Percentiles rank a stretch among this genome's conserved stretches.
Conservation (phyloP, 30 jellyfish, hydroid and myxozoan species). For the Sanderia malayensis region DNA sequence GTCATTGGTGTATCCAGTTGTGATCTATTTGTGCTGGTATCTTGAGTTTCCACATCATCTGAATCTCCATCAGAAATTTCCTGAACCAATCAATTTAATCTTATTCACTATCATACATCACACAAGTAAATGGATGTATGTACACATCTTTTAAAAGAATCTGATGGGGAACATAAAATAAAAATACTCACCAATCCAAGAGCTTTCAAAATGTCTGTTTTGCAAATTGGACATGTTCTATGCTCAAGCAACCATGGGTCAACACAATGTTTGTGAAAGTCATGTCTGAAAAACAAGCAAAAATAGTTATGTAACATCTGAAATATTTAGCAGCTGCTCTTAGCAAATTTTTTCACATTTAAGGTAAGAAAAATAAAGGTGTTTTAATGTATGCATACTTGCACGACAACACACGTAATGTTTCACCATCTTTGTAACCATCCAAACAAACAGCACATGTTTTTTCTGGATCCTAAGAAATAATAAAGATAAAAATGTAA, state of each 20-base stretch:
- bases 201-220: conserved; percentile 74
- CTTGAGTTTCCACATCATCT: not conserved
- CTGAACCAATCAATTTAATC: too few relatives aligned
- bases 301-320: not conserved
- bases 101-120: too few relatives aligned
- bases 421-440: conserved; percentile 82
- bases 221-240: conserved; percentile 95
- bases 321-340: too few relatives aligned
- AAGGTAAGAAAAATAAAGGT: too few relatives aligned
- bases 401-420: conserved; percentile 80
- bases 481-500: too few relatives aligned
- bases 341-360: too few relatives aligned
- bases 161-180: too few relatives aligned
- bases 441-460: conserved; percentile 96
- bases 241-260: conserved; percentile 94
- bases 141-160: too few relatives aligned
- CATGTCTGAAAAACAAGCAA: conserved; percentile 68
- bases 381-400: conserved; percentile 60
- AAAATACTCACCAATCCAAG: conserved; percentile 89
- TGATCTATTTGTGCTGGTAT: not conserved
- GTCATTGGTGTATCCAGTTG: not conserved
- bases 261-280: conserved; percentile 78
- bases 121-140: too few relatives aligned
- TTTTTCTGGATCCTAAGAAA: conserved; percentile 66
- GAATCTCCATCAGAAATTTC: conserved; percentile 1